Conservation (phyloP, 2,888 invertebrate genomes). For the Lucinisca nassula region DNA sequence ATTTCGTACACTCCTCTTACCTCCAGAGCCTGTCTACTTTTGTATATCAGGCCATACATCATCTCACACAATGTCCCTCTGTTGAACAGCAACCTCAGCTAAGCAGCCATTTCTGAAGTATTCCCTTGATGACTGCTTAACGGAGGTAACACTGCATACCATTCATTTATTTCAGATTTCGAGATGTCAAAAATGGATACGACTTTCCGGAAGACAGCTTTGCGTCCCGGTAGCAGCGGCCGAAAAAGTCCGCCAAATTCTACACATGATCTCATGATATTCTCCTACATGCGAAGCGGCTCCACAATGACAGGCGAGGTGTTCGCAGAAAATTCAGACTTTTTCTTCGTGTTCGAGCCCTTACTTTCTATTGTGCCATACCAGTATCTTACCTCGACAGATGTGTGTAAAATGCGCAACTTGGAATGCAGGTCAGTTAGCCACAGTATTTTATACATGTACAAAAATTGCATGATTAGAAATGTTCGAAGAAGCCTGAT, state of each 20-base stretch:
- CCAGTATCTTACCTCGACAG: background rate
- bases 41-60: too few species aligned
- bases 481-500: too few species aligned
- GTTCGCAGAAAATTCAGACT: background rate
- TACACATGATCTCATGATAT: background rate
- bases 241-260: background rate
- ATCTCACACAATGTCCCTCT: too few species aligned
- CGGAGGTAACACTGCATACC: background rate
- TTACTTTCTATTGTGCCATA: background rate
- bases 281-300: conserved; percentile 9
- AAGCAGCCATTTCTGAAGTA: too few species aligned
- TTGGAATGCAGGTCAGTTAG: background rate
- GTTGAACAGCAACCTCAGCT: too few species aligned
- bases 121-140: too few species aligned
- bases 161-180: background rate
- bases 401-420: background rate
- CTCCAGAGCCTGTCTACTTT: too few species aligned
- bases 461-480: too few species aligned
- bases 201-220: background rate
- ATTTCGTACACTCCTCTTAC: too few species aligned
- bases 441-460: too few species aligned
- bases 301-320: conserved; percentile 8
- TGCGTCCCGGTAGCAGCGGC: background rate
- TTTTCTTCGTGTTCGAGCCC: conserved; percentile 18
- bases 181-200: background rate